These are phyloP conservation scores for Scolopax bukidnonensis DNA, from an alignment of 2,797 vertebrate species.

Conservation along the genomic window DNA sequence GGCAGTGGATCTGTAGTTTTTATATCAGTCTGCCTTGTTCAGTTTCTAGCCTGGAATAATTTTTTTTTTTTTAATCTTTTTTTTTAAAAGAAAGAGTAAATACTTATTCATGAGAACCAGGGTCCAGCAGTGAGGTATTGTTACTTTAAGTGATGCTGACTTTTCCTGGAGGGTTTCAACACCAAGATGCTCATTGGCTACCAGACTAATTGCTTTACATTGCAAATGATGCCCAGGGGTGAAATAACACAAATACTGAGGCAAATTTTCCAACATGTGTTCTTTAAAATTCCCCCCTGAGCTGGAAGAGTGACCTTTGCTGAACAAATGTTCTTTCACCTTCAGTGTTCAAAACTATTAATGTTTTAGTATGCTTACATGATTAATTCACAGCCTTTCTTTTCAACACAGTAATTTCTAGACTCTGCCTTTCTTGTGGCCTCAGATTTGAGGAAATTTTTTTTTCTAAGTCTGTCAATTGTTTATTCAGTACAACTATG, in stretches of 20 bases:
- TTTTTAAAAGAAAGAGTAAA: background rate
- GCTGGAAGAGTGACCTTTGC: conserved; percentile 58
- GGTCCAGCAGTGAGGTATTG: background rate
- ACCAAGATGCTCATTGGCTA: conserved; percentile 57
- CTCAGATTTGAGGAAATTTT: conserved; percentile 45
- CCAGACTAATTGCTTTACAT: conserved; percentile 62
- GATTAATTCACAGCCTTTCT: conserved; percentile 60
- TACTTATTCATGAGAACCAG: conserved; percentile 1
- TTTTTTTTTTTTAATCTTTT: background rate
- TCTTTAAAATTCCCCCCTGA: conserved; percentile 42
- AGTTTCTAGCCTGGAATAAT: background rate
- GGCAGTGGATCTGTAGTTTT: background rate
- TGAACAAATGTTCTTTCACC: conserved; percentile 78
- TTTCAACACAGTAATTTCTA: conserved; percentile 47
- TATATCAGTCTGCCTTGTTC: background rate
- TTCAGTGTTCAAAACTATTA: conserved; percentile 70
- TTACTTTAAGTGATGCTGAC: conserved; percentile 43
- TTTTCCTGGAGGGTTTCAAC: conserved; percentile 64
- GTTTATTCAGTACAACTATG: conserved; percentile 10
- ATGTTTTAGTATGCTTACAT: conserved; percentile 18
- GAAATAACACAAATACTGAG: conserved; percentile 59
- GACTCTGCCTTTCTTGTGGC: conserved; percentile 39
- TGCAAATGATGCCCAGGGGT: conserved; percentile 57
- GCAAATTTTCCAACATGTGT: conserved; percentile 62
- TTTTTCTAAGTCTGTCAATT: conserved; percentile 11